phyloP scores from a whole-genome alignment of 2,113 vertebrate genomes.

The Oreotrochilus melanogaster region DNA sequence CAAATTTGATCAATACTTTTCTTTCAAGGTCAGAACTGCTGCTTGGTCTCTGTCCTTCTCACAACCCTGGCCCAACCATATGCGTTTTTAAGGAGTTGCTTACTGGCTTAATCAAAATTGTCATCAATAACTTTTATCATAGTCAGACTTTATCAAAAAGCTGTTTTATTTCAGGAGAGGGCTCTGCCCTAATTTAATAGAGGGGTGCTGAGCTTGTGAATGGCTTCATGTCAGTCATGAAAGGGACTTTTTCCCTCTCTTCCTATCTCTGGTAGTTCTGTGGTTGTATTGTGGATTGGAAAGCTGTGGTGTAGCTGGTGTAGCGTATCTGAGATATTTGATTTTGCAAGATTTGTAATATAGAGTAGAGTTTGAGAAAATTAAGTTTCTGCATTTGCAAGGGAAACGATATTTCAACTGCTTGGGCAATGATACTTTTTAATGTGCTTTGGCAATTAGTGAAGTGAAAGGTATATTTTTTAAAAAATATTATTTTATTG shows the following conservation, averaged over 20 bases:
- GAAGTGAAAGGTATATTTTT: neutral
- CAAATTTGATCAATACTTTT: slow-evolving; percentile 81
- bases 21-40: slow-evolving; percentile 86
- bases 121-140: neutral
- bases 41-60: slow-evolving; percentile 10
- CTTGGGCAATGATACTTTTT: neutral
- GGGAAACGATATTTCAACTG: neutral
- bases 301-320: neutral
- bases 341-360: neutral
- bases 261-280: neutral
- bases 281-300: neutral
- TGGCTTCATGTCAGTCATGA: neutral
- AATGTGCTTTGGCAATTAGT: neutral
- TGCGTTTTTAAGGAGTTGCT: slow-evolving; percentile 20
- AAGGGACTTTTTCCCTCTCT: neutral
- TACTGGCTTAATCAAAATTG: neutral
- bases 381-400: neutral
- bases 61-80: neutral
- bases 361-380: neutral
- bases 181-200: neutral
- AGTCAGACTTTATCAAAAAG: neutral
- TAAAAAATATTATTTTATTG: neutral
- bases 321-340: neutral
- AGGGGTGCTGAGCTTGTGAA: neutral
- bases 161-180: neutral